Evolutionary conservation across 1,140 invertebrate genomes (phyloP).

Genomic region (Drosophila kepulauana): DNA sequence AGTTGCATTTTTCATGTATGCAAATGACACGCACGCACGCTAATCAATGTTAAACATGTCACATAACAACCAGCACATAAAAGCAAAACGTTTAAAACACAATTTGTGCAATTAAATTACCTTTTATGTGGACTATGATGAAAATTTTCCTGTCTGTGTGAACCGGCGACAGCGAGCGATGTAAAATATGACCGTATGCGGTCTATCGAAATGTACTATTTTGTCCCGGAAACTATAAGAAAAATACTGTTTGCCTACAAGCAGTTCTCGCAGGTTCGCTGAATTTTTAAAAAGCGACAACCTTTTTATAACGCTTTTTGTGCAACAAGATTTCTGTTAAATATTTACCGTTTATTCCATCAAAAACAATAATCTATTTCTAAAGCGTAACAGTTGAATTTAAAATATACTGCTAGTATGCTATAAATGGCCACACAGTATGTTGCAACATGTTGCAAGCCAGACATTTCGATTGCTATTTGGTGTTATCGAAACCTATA

Average conservation of each 20-base stretch:
- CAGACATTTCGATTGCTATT: not conserved
- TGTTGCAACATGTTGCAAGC: not conserved
- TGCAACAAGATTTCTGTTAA: too few relatives aligned
- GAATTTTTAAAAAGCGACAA: too few relatives aligned
- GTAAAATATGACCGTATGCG: constrained; percentile 11
- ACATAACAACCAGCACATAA: constrained; percentile 9
- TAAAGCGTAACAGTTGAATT: not conserved
- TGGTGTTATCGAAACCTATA: not conserved
- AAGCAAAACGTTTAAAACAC: constrained; percentile 17
- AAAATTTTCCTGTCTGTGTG: constrained; percentile 54
- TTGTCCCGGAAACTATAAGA: not conserved
- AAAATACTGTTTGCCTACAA: not conserved
- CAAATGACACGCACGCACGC: constrained; percentile 36
- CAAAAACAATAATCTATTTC: too few relatives aligned
- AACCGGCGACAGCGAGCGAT: constrained; percentile 65
- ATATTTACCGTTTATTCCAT: too few relatives aligned
- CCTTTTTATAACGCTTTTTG: too few relatives aligned
- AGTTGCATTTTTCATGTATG: constrained; percentile 63
- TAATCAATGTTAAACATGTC: constrained; percentile 11
- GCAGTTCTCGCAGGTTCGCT: too few relatives aligned
- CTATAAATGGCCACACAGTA: not conserved
- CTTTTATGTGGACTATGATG: constrained; percentile 42
- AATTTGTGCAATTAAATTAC: constrained; percentile 53
- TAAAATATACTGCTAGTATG: not conserved
- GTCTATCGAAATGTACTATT: not conserved